These are phyloP conservation scores for Chloromyia formosa DNA, from an alignment of 2,888 invertebrate species.

Conservation along the genomic window DNA sequence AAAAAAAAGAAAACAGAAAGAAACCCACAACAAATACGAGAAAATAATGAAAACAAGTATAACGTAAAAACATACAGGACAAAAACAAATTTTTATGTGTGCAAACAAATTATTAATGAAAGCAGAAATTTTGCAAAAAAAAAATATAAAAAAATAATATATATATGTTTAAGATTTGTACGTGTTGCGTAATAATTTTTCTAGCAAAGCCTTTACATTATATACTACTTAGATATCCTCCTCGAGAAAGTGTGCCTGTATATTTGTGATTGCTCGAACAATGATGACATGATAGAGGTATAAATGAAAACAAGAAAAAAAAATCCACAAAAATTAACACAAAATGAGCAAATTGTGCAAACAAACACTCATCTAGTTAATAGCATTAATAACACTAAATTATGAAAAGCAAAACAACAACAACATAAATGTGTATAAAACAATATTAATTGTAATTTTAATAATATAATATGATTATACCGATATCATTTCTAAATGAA, in stretches of 20 bases:
- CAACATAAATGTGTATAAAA: slow-evolving; percentile 12
- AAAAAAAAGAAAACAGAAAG: not conserved
- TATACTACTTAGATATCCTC: slow-evolving; percentile 9
- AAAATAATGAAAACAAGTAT: not conserved
- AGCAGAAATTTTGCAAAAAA: not conserved
- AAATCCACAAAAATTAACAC: slow-evolving; percentile 8
- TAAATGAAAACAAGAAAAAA: slow-evolving; percentile 5
- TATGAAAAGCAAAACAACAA: slow-evolving; percentile 1
- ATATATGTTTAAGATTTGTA: slow-evolving; percentile 7
- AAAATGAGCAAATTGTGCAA: slow-evolving; percentile 6
- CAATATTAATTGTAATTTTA: slow-evolving; percentile 1
- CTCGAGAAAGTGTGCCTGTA: slow-evolving; percentile 39
- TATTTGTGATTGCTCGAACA: slow-evolving; percentile 41
- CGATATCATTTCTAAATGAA: slow-evolving; percentile 17
- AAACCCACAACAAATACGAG: not conserved
- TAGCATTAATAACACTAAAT: slow-evolving; percentile 4
- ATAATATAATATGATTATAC: not conserved
- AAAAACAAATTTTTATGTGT: slow-evolving; percentile 22
- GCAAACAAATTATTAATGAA: not conserved
- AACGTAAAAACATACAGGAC: slow-evolving; percentile 36
- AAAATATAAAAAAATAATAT: slow-evolving; percentile 20
- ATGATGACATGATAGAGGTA: slow-evolving; percentile 6
- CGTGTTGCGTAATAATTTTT: slow-evolving; percentile 20
- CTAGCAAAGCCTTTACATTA: slow-evolving; percentile 37
- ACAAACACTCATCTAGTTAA: slow-evolving; percentile 14